Conservation (phyloP, 2,113 vertebrate species). For the Barbus barbus region DNA sequence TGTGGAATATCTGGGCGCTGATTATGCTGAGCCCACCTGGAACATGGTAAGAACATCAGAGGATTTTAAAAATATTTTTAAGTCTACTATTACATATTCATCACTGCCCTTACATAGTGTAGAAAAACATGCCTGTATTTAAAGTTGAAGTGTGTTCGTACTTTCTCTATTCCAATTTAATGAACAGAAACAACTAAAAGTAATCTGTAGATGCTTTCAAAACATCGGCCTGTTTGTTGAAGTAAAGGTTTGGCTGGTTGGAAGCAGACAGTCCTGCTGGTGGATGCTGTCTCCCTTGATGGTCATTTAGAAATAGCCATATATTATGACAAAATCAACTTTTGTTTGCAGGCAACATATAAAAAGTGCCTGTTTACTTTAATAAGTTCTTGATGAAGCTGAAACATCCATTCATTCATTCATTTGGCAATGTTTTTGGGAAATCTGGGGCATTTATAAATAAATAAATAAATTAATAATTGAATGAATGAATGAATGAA, state of each 20-base stretch:
- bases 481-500: too few relatives aligned
- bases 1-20: constrained; percentile 85
- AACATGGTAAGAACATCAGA: constrained; percentile 76
- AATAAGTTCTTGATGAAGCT: too few relatives aligned
- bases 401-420: too few relatives aligned
- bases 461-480: too few relatives aligned
- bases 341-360: too few relatives aligned
- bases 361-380: too few relatives aligned
- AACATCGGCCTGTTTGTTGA: not conserved
- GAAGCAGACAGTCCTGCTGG: not conserved
- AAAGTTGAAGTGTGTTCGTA: not conserved
- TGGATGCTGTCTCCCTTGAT: not conserved
- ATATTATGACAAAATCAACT: too few relatives aligned
- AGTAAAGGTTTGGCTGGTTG: not conserved
- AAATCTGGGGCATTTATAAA: too few relatives aligned
- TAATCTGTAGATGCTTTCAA: not conserved
- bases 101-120: not conserved
- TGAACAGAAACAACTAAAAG: not conserved
- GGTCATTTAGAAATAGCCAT: not conserved
- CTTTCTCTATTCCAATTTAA: not conserved
- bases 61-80: too few relatives aligned
- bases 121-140: not conserved
- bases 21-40: constrained; percentile 79
- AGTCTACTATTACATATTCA: not conserved
- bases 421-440: too few relatives aligned